Evolutionary conservation across 2,888 invertebrate species (phyloP).

Genomic region (Synergus gifuensis): DNA sequence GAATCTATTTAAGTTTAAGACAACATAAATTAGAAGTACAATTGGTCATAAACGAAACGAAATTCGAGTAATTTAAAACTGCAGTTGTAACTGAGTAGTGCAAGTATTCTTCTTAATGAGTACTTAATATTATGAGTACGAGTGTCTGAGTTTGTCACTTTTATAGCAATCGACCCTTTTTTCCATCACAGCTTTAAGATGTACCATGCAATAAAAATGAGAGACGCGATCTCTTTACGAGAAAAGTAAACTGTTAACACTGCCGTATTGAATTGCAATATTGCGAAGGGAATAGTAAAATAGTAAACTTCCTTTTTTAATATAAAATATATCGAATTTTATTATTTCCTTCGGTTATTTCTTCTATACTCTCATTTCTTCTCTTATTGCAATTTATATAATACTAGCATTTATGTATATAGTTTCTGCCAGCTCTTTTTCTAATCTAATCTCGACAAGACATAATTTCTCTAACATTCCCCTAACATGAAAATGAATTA

Average conservation of each 20-base stretch:
- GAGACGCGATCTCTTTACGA: conserved; percentile 9
- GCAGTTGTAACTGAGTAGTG: conserved; percentile 5
- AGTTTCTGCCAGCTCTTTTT: too few relatives aligned
- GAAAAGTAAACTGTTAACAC: not conserved
- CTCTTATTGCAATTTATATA: not conserved
- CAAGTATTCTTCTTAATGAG: conserved; percentile 6
- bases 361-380: not conserved
- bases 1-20: not conserved
- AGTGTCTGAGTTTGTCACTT: conserved; percentile 4
- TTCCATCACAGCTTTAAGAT: conserved; percentile 4
- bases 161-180: conserved; percentile 14
- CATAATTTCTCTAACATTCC: too few relatives aligned
- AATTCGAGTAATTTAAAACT: not conserved
- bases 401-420: too few relatives aligned
- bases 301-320: not conserved
- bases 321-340: not conserved
- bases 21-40: not conserved
- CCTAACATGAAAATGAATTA: too few relatives aligned
- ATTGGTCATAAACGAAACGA: not conserved
- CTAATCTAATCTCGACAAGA: too few relatives aligned
- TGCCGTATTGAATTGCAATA: conserved; percentile 23
- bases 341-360: not conserved
- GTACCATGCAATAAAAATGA: conserved; percentile 4
- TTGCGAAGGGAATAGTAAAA: not conserved
- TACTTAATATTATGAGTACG: conserved; percentile 3